phyloP scores from a whole-genome alignment of 2,113 vertebrate genomes.

The Catharus fuscescens region DNA sequence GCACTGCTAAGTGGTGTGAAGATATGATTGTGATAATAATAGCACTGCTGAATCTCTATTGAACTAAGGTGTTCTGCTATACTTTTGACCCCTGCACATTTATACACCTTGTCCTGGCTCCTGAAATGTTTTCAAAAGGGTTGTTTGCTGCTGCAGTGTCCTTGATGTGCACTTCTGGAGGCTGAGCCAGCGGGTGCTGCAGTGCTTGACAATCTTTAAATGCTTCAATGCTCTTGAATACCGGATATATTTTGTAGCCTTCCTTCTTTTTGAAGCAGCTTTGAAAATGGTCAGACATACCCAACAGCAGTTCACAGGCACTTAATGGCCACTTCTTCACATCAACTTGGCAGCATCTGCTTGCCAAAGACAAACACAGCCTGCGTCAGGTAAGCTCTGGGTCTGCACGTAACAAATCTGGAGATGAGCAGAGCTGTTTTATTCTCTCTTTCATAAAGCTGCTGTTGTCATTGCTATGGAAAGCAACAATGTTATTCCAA shows the following conservation, averaged over 20 bases:
- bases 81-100: background rate
- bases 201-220: conserved; percentile 49
- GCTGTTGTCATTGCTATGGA: background rate
- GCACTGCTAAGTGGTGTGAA: background rate
- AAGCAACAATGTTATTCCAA: background rate
- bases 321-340: background rate
- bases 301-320: background rate
- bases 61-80: background rate
- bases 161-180: conserved; percentile 37
- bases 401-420: background rate
- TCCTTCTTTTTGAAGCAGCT: background rate
- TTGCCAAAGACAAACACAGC: background rate
- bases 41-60: background rate
- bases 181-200: conserved; percentile 14
- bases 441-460: background rate
- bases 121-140: background rate
- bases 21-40: background rate
- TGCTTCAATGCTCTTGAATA: conserved; percentile 25
- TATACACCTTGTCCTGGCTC: background rate
- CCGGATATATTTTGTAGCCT: background rate
- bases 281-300: background rate
- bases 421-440: background rate
- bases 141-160: conserved; percentile 41
- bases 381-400: background rate
- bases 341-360: background rate